These are phyloP conservation scores for Stichopus chloronotus DNA, from an alignment of 35 echinoderm and acorn worm genomes.

Conservation along the genomic window DNA sequence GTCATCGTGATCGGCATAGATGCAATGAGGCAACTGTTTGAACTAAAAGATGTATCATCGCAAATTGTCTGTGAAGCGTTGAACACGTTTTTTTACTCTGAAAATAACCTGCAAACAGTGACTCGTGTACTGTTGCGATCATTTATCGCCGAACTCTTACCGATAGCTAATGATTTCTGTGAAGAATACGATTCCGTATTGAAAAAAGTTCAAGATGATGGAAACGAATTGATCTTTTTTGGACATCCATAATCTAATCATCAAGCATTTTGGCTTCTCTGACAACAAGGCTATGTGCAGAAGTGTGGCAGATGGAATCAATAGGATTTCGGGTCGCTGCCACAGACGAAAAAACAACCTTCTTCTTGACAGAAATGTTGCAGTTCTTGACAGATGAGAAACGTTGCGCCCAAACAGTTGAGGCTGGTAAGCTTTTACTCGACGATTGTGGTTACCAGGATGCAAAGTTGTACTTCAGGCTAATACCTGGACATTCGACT, in stretches of 20 bases:
- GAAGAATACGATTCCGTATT: not conserved
- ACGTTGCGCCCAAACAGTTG: not conserved
- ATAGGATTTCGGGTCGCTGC: not conserved
- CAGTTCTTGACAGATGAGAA: not conserved
- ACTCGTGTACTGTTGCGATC: not conserved
- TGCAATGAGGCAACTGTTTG: not conserved
- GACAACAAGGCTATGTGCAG: not conserved
- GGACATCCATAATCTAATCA: not conserved
- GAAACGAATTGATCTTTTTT: not conserved
- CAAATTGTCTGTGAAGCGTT: not conserved
- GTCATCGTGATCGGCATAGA: not conserved
- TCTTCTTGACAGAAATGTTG: not conserved
- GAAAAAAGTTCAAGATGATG: not conserved
- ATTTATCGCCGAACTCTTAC: not conserved
- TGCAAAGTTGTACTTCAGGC: not conserved
- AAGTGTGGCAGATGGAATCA: not conserved
- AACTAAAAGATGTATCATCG: not conserved
- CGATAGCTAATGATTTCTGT: constrained; percentile 10
- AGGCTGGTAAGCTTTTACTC: not conserved
- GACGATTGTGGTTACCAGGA: not conserved
- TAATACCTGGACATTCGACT: not conserved
- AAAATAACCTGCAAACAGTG: constrained; percentile 23
- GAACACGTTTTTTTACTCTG: not conserved
- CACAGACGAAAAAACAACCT: not conserved
- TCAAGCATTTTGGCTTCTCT: not conserved